phyloP scores from a whole-genome alignment of 2,888 invertebrate species.

The Chrysopilus asiliformis region DNA sequence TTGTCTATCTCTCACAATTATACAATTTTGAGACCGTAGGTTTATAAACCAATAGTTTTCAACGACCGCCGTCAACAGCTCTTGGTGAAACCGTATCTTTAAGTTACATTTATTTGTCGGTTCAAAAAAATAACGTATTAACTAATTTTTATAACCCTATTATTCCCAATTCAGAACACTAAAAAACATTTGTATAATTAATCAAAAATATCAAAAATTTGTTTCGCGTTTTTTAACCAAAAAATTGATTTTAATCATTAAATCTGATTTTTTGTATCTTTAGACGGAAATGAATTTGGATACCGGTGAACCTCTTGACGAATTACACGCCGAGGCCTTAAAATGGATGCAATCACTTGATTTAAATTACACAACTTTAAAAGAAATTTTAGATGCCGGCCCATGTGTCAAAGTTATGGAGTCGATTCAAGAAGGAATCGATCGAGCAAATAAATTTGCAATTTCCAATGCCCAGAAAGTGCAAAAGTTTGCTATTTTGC shows the following conservation, averaged over 20 bases:
- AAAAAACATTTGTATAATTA: too few species aligned
- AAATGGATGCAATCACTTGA: slow-evolving; percentile 59
- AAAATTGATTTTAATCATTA: neutral
- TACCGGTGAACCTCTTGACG: slow-evolving; percentile 56
- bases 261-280: neutral
- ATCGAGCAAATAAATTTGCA: slow-evolving; percentile 58
- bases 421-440: slow-evolving; percentile 64
- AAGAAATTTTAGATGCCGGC: slow-evolving; percentile 49
- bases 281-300: slow-evolving; percentile 54
- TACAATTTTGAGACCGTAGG: too few species aligned
- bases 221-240: too few species aligned
- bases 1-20: too few species aligned
- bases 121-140: too few species aligned
- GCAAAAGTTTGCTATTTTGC: slow-evolving; percentile 73
- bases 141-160: too few species aligned
- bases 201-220: too few species aligned
- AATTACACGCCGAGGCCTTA: slow-evolving; percentile 47
- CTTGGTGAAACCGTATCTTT: too few species aligned
- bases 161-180: too few species aligned
- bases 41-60: too few species aligned
- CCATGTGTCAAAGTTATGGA: slow-evolving; percentile 42
- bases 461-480: slow-evolving; percentile 77
- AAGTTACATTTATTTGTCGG: too few species aligned
- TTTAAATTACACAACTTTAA: slow-evolving; percentile 48
- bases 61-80: too few species aligned